Base-by-base conservation (phyloP, 2,113 vertebrate species). In the Sus scrofa region DNA sequence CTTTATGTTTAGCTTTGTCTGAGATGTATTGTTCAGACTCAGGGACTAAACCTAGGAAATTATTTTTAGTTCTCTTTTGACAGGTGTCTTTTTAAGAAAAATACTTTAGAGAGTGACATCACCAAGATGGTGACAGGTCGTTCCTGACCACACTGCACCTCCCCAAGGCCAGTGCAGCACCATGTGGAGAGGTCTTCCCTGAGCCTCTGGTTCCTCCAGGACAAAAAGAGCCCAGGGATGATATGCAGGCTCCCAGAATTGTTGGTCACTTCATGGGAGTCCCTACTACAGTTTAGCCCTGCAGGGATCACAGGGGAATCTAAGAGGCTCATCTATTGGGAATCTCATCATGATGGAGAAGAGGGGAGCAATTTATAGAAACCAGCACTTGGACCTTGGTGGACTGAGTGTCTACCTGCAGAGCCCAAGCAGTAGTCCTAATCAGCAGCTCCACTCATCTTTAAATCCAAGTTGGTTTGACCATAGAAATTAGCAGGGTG, bases 11-110 rank as follows among this genome's bases (percentile, higher is more conserved):
- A 26, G 20, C 56, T 96, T 95, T 89, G 22, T 95, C 89, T 75
- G 73, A 12, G 39, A 82, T 27, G n/a, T 77, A 86, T 39, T 94
- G n/a, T 92, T 94, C 22, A 96, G 81, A 70, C n/a, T 79, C 60
- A 65, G 26, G 32, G 65, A 44, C 20, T 44, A 88, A 92, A 65
- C 1, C 4, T 70, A 94, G 54, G 56, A 94, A 75, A 94, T 65
- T 56, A 94, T 71, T 92, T 83, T 73, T 37, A 74, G 65, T 68
- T 96, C 88, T 94, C 65, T 77, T 96, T 90, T 84, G 68, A 71
- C n/a, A n/a, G n/a, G 19, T 26, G 27, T 32, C 60, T 60, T 95
- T 34, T 85, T 68, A 62, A 52, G 75, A 84, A 89, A 68, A 67
- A 75, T 73, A 81, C 50, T 89, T 67, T 67, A 27, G 60, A 52